Conservation (phyloP, 2,888 invertebrate genomes). For the Lasioglossum pauxillum region DNA sequence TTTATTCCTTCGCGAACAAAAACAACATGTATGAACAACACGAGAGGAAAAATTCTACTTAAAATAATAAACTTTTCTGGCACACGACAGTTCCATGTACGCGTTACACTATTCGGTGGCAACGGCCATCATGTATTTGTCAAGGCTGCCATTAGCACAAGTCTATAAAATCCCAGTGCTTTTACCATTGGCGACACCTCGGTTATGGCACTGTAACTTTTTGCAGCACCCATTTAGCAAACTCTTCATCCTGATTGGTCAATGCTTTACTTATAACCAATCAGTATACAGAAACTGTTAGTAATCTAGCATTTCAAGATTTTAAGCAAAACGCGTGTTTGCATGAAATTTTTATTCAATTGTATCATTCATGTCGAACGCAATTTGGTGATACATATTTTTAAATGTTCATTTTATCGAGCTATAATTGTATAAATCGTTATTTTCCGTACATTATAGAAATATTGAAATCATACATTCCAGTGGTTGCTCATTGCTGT, state of each 20-base stretch:
- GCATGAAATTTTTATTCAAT: conserved; percentile 32
- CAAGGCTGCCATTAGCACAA: conserved; percentile 81
- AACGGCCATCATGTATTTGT: conserved; percentile 83
- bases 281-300: conserved; percentile 40
- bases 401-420: not conserved
- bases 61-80: conserved; percentile 75
- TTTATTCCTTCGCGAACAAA: conserved; percentile 57
- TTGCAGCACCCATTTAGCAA: conserved; percentile 55
- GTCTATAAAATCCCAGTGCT: conserved; percentile 70
- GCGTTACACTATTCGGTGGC: conserved; percentile 82
- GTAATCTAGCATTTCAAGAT: conserved; percentile 40
- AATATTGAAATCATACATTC: conserved; percentile 1
- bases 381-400: conserved; percentile 8
- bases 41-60: conserved; percentile 65
- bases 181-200: conserved; percentile 70
- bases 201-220: conserved; percentile 64
- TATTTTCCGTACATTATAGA: not conserved
- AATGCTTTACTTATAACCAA: conserved; percentile 49
- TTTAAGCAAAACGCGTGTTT: conserved; percentile 36
- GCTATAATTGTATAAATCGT: conserved; percentile 12
- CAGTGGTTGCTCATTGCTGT: not conserved
- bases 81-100: conserved; percentile 79
- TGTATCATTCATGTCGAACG: not conserved
- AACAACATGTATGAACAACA: conserved; percentile 60
- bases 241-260: conserved; percentile 60